Percentiles rank a stretch among this genome's conserved stretches.
These are phyloP conservation scores for Vanessa tameamea DNA, from an alignment of 1,140 invertebrate genomes.

Conservation along the genomic window DNA sequence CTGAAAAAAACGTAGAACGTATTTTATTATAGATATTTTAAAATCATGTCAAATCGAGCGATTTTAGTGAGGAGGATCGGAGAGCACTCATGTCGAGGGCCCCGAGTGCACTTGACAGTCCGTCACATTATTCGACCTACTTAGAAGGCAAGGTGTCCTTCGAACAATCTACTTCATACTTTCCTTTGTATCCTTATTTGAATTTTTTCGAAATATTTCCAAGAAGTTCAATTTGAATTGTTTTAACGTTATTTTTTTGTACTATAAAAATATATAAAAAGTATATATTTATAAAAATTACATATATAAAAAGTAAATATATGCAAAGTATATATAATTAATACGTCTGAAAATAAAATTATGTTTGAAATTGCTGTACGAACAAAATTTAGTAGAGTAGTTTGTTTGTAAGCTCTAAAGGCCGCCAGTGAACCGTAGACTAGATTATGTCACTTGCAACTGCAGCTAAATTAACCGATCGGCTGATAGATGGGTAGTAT, in stretches of 20 bases:
- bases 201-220: constrained; percentile 26
- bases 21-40: constrained; percentile 72
- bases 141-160: constrained; percentile 67
- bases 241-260: constrained; percentile 1
- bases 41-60: constrained; percentile 80
- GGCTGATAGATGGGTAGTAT: constrained; percentile 8
- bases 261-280: too few relatives aligned
- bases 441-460: constrained; percentile 38
- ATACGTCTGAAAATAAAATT: background rate
- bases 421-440: constrained; percentile 25
- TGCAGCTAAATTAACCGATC: constrained; percentile 36
- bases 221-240: constrained; percentile 17
- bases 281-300: too few relatives aligned
- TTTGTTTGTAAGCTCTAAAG: constrained; percentile 31
- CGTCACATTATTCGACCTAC: constrained; percentile 79
- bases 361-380: background rate
- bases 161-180: constrained; percentile 59
- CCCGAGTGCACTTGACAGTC: constrained; percentile 63
- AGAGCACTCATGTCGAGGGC: constrained; percentile 56
- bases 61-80: constrained; percentile 69
- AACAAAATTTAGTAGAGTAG: background rate
- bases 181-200: constrained; percentile 54
- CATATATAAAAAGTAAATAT: too few relatives aligned
- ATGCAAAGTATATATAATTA: background rate
- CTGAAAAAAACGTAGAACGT: constrained; percentile 15